Evolutionary conservation across 2,888 invertebrate genomes (phyloP), one percentile per base, ranked within the genome.

Genomic region (Platycheirus albimanus): DNA sequence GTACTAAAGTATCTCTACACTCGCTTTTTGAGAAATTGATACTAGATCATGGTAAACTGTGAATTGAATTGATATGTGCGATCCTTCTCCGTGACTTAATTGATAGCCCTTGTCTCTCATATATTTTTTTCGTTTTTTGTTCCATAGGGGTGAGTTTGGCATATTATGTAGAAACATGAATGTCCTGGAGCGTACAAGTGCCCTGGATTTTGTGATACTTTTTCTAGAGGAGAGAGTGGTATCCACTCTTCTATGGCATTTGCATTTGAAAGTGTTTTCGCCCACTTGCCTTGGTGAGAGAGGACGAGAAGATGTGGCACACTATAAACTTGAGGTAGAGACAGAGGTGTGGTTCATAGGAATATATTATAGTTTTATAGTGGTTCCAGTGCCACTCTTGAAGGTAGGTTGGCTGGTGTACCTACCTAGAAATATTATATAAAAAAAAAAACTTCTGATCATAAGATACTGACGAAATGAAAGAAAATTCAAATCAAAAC

Each of bases 211-310:
- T 17, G n/a, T 38, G n/a, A 36, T 47, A 24, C 41, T 13, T n/a
- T 33, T 66, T n/a, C 11, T n/a, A 15, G 10, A 19, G 11, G 30
- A 17, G n/a, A n/a, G 4, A 64, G 5, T 66, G 28, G 11, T 63
- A 43, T 74, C 33, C 38, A 49, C 20, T 41, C 41, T 38, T n/a
- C n/a, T n/a, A n/a, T 17, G 19, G 47, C 64, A 71, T 71, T 72
- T 78, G 58, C 72, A 76, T 80, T 70, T 45, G 54, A 58, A 67
- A 74, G 79, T 74, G 47, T 49, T 63, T 74, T 79, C 70, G 70
- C 75, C 63, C 64, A 75, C 75, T 63, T 69, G 36, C 36, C 3
- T 30, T n/a, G n/a, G n/a, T n/a, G n/a, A n/a, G n/a, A 41, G 33
- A 45, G 61, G 61, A 61, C 20, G 58, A 58, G 56, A n/a, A 56